These are phyloP conservation scores for Hemitrygon akajei DNA, from an alignment of 2,797 vertebrate genomes.

Conservation along the genomic window DNA sequence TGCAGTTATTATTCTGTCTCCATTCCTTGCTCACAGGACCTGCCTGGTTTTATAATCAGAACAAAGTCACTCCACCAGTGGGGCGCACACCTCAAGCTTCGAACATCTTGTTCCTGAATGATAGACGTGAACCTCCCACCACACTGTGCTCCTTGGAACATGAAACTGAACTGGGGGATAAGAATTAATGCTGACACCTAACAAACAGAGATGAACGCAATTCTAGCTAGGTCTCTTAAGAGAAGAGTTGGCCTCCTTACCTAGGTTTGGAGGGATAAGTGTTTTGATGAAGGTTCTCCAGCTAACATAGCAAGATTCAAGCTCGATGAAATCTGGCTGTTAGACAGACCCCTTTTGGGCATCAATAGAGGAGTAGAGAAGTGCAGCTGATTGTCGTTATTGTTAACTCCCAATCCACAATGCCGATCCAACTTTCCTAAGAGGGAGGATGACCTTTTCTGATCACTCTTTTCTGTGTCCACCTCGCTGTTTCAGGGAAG, in stretches of 20 bases:
- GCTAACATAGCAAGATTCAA: too few relatives aligned
- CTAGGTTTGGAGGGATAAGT: too few relatives aligned
- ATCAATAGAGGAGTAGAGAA: background rate
- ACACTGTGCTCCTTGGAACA: background rate
- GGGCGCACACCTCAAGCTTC: background rate
- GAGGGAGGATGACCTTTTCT: too few relatives aligned
- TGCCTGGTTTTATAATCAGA: background rate
- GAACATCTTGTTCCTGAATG: background rate
- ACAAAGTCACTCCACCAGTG: background rate
- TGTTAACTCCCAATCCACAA: background rate
- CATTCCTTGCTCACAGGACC: background rate
- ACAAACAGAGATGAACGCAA: background rate
- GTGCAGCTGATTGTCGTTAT: background rate
- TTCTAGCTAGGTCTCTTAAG: background rate
- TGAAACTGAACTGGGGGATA: background rate
- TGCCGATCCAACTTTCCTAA: background rate
- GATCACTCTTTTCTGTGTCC: background rate
- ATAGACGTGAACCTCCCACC: background rate
- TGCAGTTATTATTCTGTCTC: background rate
- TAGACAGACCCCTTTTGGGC: background rate
- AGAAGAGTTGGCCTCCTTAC: background rate
- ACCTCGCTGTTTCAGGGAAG: slow-evolving; percentile 69
- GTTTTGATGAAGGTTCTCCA: too few relatives aligned
- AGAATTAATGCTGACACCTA: background rate
- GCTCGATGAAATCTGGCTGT: too few relatives aligned